phyloP scores from a whole-genome alignment of 2,113 vertebrate genomes.

The Hypocryptadius cinnamomeus region DNA sequence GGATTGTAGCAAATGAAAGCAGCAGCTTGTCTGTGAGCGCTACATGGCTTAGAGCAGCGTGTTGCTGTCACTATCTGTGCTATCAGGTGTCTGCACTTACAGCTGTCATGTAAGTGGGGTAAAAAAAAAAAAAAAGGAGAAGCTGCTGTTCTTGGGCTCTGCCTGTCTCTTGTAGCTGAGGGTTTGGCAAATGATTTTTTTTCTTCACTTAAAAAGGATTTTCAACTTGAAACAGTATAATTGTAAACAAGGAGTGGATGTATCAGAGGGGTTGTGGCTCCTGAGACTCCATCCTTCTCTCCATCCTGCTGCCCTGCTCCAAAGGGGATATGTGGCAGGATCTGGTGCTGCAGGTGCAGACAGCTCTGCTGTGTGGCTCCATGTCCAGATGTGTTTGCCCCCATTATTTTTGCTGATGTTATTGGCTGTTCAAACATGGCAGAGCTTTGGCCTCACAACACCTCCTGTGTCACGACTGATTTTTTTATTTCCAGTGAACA shows the following conservation, averaged over 20 bases:
- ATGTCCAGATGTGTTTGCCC: neutral
- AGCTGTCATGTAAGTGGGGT: neutral
- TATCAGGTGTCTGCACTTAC: neutral
- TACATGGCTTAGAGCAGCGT: neutral
- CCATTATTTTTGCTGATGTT: neutral
- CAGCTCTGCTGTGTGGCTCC: neutral
- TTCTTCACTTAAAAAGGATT: neutral
- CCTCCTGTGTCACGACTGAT: neutral
- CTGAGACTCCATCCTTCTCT: neutral
- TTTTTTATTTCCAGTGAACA: neutral
- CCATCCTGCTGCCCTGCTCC: neutral
- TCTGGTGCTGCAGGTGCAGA: neutral
- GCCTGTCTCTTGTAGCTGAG: neutral
- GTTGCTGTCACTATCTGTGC: neutral
- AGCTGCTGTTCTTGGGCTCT: neutral
- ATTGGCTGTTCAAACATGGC: neutral
- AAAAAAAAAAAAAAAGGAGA: neutral
- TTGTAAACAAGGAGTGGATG: neutral
- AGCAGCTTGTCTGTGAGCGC: neutral
- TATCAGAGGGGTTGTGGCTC: neutral
- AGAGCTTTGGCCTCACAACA: neutral
- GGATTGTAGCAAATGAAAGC: neutral
- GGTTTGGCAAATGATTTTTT: neutral
- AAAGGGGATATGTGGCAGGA: rapidly evolving
- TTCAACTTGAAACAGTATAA: neutral